Evolutionary conservation across 2,888 invertebrate species (phyloP).

Genomic region (Acanthosepion esculentum): DNA sequence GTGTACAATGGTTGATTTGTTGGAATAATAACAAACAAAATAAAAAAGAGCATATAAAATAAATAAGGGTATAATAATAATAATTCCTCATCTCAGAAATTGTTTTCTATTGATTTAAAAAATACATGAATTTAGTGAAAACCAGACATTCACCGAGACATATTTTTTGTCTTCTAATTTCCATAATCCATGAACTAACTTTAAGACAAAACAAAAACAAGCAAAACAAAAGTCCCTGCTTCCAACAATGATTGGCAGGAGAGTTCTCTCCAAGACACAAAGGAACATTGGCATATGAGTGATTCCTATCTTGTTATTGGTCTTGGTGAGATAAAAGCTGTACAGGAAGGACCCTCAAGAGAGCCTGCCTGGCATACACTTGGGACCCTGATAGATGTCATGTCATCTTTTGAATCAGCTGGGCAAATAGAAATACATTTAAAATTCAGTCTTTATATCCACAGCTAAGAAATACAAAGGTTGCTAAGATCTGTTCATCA

Average conservation of each 20-base stretch:
- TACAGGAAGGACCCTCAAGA: background rate
- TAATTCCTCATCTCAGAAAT: no score
- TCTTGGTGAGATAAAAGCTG: background rate
- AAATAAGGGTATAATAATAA: no score
- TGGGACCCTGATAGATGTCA: background rate
- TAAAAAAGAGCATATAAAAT: no score
- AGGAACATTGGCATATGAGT: background rate
- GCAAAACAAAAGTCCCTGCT: background rate
- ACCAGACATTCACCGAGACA: no score
- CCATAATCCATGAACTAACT: no score
- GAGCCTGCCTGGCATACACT: background rate
- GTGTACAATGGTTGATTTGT: no score
- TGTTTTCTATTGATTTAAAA: no score
- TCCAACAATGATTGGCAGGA: background rate
- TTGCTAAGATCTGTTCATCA: background rate
- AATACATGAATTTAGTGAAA: no score
- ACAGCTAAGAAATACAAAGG: no score
- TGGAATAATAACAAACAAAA: no score
- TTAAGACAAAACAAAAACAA: no score
- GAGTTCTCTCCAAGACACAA: background rate
- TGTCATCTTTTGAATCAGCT: background rate
- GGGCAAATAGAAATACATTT: background rate
- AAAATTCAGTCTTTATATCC: background rate
- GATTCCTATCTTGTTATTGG: background rate
- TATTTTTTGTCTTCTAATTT: no score